A percentile compares a stretch with the other conserved stretches of the same genome.
Conservation (phyloP, 2,888 invertebrate species). For the Rhogogaster chlorosoma region DNA sequence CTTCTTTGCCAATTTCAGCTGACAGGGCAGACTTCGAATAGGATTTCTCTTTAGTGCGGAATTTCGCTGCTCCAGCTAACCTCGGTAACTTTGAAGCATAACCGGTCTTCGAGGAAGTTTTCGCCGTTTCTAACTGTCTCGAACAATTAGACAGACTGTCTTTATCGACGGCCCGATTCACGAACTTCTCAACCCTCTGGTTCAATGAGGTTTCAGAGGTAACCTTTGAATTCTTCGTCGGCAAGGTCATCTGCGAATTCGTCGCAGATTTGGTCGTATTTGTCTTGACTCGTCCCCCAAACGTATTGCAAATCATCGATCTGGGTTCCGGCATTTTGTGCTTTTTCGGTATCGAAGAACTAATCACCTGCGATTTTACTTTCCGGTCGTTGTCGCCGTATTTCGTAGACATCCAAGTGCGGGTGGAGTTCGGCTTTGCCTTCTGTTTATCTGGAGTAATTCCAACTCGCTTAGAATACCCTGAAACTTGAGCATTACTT, state of each 20-base stretch:
- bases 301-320: not conserved
- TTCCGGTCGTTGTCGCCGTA: not conserved
- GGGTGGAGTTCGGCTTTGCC: not conserved
- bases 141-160: constrained; percentile 49
- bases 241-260: not conserved
- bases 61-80: not conserved
- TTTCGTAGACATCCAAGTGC: not conserved
- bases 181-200: not conserved
- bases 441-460: not conserved
- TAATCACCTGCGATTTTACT: not conserved
- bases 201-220: constrained; percentile 6
- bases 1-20: not conserved
- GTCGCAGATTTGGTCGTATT: not conserved
- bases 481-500: not conserved
- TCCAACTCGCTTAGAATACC: not conserved
- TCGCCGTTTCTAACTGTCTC: constrained; percentile 19
- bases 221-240: not conserved
- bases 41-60: not conserved
- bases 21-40: not conserved
- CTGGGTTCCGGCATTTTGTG: not conserved
- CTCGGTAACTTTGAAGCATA: constrained; percentile 12
- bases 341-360: not conserved
- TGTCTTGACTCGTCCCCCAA: not conserved
- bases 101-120: not conserved
- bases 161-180: constrained; percentile 22